Evolutionary conservation across 2,113 vertebrate genomes (phyloP).

Genomic region (Phalacrocorax carbo): DNA sequence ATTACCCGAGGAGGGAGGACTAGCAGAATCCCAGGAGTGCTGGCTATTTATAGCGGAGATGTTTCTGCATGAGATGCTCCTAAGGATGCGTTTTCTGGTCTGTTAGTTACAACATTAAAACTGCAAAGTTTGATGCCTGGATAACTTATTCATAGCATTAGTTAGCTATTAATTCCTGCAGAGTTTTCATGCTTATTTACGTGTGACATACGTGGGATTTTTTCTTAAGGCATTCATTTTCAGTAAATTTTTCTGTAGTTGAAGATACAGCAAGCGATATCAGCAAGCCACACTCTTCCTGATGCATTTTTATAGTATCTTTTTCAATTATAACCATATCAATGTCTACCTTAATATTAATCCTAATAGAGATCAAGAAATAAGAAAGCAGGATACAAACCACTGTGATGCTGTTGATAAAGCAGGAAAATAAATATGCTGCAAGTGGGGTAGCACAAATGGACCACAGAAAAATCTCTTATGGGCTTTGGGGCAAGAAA

Average conservation of each 20-base stretch:
- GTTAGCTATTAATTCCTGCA: slow-evolving; percentile 9
- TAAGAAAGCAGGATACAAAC: neutral
- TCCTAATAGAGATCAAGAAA: neutral
- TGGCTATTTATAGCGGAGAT: neutral
- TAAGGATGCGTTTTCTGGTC: neutral
- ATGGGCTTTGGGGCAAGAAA: neutral
- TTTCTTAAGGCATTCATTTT: neutral
- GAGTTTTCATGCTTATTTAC: slow-evolving; percentile 4
- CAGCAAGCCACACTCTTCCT: neutral
- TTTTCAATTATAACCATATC: neutral
- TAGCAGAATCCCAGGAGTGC: neutral
- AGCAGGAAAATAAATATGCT: neutral
- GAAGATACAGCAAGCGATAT: neutral
- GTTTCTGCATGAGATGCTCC: neutral
- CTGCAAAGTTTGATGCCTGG: neutral
- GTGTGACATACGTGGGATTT: neutral
- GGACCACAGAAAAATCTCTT: neutral
- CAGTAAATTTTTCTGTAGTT: neutral
- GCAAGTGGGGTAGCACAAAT: neutral
- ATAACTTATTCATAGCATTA: neutral
- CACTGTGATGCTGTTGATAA: neutral
- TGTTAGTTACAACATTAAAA: neutral
- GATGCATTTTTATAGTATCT: neutral
- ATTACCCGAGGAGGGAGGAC: neutral
- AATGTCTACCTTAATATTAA: neutral